Base-by-base conservation (phyloP, 1,140 invertebrate species). In the Drosophila aff. region DNA sequence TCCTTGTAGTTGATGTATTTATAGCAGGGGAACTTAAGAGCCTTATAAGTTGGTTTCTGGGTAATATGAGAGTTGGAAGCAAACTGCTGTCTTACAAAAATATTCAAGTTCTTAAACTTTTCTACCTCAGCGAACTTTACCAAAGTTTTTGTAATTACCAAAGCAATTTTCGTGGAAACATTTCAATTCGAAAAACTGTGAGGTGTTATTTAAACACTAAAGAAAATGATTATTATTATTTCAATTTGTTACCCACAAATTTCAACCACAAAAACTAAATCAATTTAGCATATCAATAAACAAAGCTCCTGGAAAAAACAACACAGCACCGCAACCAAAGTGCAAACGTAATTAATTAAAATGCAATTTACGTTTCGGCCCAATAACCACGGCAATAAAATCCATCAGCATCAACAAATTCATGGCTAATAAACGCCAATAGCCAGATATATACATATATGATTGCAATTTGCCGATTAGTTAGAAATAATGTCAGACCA, bases 271-370 rank as follows among this genome's bases (percentile, higher is more conserved):
- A 78, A 57, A 78, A 40, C 41, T 66, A 72, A 86, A 82, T 76
- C 41, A 67, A 75, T 79, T 85, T 82, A 46, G 41, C 79, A 64
- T 79, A 75, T 72, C 75, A 85, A 79, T 86, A 76, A 86, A 82
- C 75, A 79, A 86, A 78, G 76, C 53, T 63, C 21, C 31, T 31
- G 43, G 26, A 21, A 36, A 49, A 64, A 40, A 33, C 16, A 23
- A 31, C 47, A 40, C 10, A n/a, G 40, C 59, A 77, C 46, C 62
- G 46, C 36, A 26, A 79, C 75, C 80, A 61, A 73, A 77, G 64
- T 75, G 71, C 69, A 87, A 82, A 82, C 72, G 64, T 76, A 81
- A 87, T 87, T 89, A 89, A 87, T 87, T 84, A 84, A 81, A 87
- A 80, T 81, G 43, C 64, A 72, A 89, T 89, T 84, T 49, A n/a